A percentile compares a stretch with the other conserved stretches of the same genome.
These are phyloP conservation scores for Podarcis muralis DNA, from an alignment of 2,113 vertebrate species.

Conservation along the genomic window DNA sequence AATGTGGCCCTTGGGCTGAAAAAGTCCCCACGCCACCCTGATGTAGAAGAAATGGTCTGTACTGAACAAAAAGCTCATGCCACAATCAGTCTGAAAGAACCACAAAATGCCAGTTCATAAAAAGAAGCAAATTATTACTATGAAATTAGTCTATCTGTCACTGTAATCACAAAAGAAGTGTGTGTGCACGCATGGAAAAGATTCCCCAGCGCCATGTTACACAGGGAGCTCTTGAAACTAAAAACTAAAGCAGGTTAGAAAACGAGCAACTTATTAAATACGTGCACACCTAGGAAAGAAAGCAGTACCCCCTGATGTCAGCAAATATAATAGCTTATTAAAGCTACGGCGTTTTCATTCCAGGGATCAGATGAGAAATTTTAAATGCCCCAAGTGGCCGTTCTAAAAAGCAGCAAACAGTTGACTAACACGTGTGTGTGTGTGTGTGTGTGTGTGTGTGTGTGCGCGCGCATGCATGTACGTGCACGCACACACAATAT, in stretches of 20 bases:
- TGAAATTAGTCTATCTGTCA: neutral
- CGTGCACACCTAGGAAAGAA: neutral
- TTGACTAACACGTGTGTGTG: neutral
- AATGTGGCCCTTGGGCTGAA: too few relatives aligned
- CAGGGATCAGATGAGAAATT: neutral
- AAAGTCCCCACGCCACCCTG: too few relatives aligned
- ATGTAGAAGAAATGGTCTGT: too few relatives aligned
- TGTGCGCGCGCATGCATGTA: neutral
- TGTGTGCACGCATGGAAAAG: too few relatives aligned
- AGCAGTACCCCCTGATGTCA: neutral
- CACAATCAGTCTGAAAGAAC: too few relatives aligned
- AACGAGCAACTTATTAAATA: neutral
- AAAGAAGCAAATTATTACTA: neutral
- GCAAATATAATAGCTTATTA: neutral
- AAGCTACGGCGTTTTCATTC: neutral
- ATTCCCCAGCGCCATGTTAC: too few relatives aligned
- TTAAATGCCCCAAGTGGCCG: neutral
- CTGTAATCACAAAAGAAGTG: neutral
- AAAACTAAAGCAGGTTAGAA: neutral
- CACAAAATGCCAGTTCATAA: neutral
- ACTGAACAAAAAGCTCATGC: too few relatives aligned
- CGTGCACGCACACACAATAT: neutral
- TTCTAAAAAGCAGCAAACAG: neutral
- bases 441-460: too few relatives aligned
- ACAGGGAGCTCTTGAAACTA: neutral